phyloP scores from a whole-genome alignment of 2,113 vertebrate species.

The Muntiacus muntjak region DNA sequence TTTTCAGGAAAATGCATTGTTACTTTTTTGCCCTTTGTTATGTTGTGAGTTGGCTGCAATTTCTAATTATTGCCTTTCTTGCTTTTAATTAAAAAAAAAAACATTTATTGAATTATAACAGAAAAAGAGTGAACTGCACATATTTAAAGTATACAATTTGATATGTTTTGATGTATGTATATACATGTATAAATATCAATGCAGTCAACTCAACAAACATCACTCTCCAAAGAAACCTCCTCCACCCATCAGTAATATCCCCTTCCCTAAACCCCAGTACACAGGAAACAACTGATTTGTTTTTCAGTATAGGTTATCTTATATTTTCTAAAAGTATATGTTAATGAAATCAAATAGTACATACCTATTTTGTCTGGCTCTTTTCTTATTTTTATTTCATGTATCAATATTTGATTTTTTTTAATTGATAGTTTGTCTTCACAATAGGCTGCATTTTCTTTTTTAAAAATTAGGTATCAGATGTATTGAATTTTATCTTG shows the following conservation, averaged over 20 bases:
- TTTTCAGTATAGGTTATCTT: background rate
- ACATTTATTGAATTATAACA: background rate
- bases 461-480: background rate
- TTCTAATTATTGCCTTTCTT: background rate
- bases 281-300: background rate
- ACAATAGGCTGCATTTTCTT: background rate
- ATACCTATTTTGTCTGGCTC: background rate
- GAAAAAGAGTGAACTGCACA: background rate
- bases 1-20: background rate
- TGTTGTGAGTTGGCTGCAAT: background rate
- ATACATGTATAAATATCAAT: background rate
- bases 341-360: background rate
- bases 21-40: background rate
- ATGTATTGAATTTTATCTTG: background rate
- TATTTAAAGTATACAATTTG: background rate
- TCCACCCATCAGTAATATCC: background rate
- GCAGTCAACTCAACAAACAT: background rate
- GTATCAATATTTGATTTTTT: background rate
- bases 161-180: background rate
- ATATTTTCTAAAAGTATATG: background rate
- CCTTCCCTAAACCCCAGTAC: background rate
- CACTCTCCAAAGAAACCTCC: background rate
- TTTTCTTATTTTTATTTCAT: background rate
- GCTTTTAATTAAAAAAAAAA: background rate
- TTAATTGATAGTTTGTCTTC: background rate